Conservation (phyloP, 2,888 invertebrate genomes). For the Drosophila buzzatii region DNA sequence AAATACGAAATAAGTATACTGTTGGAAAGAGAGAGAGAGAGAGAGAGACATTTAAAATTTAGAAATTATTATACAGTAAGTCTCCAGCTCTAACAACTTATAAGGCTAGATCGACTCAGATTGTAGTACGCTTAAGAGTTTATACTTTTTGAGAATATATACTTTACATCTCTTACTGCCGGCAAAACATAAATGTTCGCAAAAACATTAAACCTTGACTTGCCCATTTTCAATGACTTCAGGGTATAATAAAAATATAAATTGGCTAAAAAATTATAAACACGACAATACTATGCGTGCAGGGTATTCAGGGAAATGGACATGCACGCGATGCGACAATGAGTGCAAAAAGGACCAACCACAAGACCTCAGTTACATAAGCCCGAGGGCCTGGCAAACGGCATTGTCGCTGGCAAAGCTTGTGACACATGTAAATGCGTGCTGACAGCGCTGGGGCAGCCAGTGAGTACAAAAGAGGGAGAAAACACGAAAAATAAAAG, state of each 20-base stretch:
- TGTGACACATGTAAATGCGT: conserved; percentile 79
- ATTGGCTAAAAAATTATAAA: neutral
- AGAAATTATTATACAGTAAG: no score
- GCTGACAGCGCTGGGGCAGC: conserved; percentile 73
- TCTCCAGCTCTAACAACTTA: no score
- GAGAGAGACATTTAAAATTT: no score
- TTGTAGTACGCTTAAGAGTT: no score
- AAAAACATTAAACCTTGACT: neutral
- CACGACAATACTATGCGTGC: conserved; percentile 4
- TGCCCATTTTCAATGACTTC: neutral
- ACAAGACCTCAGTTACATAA: conserved; percentile 58
- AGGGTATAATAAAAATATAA: neutral
- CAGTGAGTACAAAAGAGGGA: conserved; percentile 59
- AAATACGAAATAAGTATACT: no score
- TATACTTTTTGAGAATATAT: no score
- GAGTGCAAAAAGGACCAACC: conserved; percentile 44
- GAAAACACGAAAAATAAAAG: conserved; percentile 70
- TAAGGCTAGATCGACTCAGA: no score
- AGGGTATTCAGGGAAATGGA: conserved; percentile 45
- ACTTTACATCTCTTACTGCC: no score
- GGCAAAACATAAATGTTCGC: neutral
- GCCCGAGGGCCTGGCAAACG: conserved; percentile 1
- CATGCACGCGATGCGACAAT: conserved; percentile 18
- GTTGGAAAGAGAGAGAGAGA: no score
- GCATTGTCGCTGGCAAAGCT: conserved; percentile 24